Conservation (phyloP, 2,888 invertebrate genomes). For the Trichogramma dendrolimi region DNA sequence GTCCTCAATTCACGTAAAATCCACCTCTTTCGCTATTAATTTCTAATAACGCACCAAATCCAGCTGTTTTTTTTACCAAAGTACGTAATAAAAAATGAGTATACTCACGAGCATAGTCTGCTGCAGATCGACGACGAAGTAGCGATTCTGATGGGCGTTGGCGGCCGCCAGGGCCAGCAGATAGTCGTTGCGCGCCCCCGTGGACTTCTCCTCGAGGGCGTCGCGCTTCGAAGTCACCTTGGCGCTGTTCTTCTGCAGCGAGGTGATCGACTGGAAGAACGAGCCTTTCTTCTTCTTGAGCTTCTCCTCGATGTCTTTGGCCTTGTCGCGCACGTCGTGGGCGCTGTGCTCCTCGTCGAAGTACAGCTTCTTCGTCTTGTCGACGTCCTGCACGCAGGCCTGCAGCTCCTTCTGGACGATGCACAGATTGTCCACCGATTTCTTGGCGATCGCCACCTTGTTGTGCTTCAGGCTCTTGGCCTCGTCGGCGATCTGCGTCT, state of each 20-base stretch:
- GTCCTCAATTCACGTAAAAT: too few relatives aligned
- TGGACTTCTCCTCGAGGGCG: conserved; percentile 87
- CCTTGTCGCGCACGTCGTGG: conserved; percentile 91
- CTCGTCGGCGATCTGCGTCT: conserved; percentile 91
- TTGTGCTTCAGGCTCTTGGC: conserved; percentile 79
- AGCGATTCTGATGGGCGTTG: conserved; percentile 86
- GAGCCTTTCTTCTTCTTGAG: conserved; percentile 94
- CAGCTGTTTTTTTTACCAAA: background rate
- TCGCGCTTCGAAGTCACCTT: conserved; percentile 87
- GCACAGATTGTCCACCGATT: conserved; percentile 77
- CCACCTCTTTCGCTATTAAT: too few relatives aligned
- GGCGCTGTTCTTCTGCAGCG: conserved; percentile 94
- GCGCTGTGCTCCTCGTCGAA: conserved; percentile 94
- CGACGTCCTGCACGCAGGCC: conserved; percentile 80
- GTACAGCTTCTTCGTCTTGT: conserved; percentile 90
- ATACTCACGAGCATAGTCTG: conserved; percentile 68
- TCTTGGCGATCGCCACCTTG: conserved; percentile 78
- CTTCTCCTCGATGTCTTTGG: conserved; percentile 92
- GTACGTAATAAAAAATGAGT: background rate
- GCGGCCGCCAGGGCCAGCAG: conserved; percentile 85
- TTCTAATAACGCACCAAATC: too few relatives aligned
- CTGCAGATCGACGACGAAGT: conserved; percentile 88
- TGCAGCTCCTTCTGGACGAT: conserved; percentile 88
- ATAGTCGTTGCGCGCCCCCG: conserved; percentile 92
- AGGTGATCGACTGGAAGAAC: conserved; percentile 92